Evolutionary conservation across 1,140 invertebrate genomes (phyloP), one percentile per base, ranked within the genome.

Genomic region (Ips typographus): DNA sequence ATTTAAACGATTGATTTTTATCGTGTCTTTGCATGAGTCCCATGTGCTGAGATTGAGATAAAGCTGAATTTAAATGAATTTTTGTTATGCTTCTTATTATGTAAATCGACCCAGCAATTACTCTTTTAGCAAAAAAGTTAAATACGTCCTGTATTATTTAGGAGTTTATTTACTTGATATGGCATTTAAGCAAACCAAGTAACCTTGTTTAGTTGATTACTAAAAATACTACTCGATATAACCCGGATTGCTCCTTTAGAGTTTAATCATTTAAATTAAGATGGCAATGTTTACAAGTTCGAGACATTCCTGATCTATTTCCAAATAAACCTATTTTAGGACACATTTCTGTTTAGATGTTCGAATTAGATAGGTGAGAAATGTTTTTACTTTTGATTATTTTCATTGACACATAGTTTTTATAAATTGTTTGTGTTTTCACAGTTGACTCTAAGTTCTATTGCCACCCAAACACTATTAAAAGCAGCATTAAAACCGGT

Each of bases 351-450:
- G 68, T 70, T 70, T 70, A 65, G 52, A 65, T 52, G 62, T 70
- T 65, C 44, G 40, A 58, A 61, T 70, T 65, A 62, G 68, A 55
- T 70, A 70, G 68, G 68, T 70, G 68, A 70, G 63, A 65, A 70
- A 70, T 65, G 68, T 70, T 65, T 70, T 70, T 59, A 70, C 68
- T 70, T 65, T 65, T 70, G 68, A 70, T 70, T 70, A 70, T 70
- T 70, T 70, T 70, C 68, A 70, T 70, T 70, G 68, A 70, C 68
- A 70, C 68, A 70, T 65, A 70, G 68, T 70, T 70, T 70, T 70
- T 70, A 70, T 70, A 70, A 70, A 70, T 70, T 70, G 68, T 70
- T 70, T 70, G 68, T 70, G 68, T 70, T 70, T 70, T 70, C 62
- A 70, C 68, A 70, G 68, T 70, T 70, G 68, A 70, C 68, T 70